These are phyloP conservation scores for Thereva unica DNA, from an alignment of 2,888 invertebrate species.

Conservation along the genomic window DNA sequence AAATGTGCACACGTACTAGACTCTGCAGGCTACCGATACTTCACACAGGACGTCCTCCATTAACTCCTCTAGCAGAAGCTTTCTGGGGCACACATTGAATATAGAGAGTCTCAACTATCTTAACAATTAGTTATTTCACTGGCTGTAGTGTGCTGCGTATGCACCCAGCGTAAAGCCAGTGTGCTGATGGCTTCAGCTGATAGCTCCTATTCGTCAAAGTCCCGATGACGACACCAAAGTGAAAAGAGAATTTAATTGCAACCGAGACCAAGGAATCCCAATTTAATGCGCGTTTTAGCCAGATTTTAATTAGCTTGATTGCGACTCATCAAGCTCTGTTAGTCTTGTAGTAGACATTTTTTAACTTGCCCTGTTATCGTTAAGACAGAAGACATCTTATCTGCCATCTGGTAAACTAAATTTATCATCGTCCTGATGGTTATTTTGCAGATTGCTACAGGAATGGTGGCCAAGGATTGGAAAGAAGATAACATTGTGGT, in stretches of 20 bases:
- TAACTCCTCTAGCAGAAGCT: background rate
- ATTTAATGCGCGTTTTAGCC: conserved; percentile 30
- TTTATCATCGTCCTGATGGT: conserved; percentile 29
- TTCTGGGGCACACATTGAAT: conserved; percentile 2
- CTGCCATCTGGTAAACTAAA: conserved; percentile 31
- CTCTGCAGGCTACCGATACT: no score
- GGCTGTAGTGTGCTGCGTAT: conserved; percentile 1
- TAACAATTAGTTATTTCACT: conserved; percentile 32
- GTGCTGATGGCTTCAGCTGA: conserved; percentile 30
- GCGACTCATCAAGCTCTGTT: conserved; percentile 23
- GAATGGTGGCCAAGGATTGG: background rate
- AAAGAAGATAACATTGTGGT: background rate
- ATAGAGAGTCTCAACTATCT: conserved; percentile 7
- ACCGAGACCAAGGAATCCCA: conserved; percentile 18
- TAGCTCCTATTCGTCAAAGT: conserved; percentile 32
- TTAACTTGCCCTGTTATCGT: conserved; percentile 18
- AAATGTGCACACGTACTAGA: conserved; percentile 45
- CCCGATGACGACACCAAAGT: conserved; percentile 34
- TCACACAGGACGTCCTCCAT: no score
- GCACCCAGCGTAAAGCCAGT: conserved; percentile 7
- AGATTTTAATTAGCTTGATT: conserved; percentile 28
- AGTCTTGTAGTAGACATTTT: conserved; percentile 18
- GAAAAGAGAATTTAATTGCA: conserved; percentile 35
- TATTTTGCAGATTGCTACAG: conserved; percentile 22
- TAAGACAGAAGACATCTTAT: conserved; percentile 16